Evolutionary conservation across 2,113 vertebrate species (phyloP).

Genomic region (Corapipo altera): DNA sequence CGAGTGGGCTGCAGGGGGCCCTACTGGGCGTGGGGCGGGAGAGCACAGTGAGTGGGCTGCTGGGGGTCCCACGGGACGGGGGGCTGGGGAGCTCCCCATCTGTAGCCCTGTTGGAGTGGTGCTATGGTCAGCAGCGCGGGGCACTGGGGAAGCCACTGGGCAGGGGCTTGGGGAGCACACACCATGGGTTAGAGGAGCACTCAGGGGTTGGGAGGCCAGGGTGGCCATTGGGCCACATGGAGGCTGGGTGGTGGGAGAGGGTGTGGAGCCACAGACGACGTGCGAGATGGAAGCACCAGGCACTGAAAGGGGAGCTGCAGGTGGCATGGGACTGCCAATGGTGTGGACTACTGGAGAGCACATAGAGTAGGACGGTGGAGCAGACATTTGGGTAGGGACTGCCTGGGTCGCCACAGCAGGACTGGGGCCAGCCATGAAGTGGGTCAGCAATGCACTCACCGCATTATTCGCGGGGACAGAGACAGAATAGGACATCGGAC

Average conservation of each 20-base stretch:
- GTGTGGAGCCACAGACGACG: fast-evolving
- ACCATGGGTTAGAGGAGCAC: fast-evolving
- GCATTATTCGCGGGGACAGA: slow-evolving; percentile 43
- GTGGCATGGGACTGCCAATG: background rate
- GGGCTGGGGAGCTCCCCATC: background rate
- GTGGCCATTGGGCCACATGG: background rate
- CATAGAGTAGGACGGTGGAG: background rate
- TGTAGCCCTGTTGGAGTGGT: slow-evolving; percentile 18
- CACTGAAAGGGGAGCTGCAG: background rate
- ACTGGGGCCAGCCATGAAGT: slow-evolving; percentile 40
- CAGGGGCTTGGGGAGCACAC: background rate
- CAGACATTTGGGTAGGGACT: slow-evolving; percentile 2
- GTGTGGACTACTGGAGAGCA: background rate
- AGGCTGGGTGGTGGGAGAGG: background rate
- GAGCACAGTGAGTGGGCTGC: background rate
- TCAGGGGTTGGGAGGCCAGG: background rate
- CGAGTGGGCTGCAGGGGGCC: background rate
- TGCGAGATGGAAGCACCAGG: background rate
- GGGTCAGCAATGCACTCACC: slow-evolving; percentile 51
- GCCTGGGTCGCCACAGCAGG: background rate
- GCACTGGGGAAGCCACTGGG: background rate
- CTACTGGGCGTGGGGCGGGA: background rate
- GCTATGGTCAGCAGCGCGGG: background rate
- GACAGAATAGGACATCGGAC: slow-evolving; percentile 24
- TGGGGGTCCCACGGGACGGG: background rate